A percentile compares a stretch with the other conserved stretches of the same genome.
These are phyloP conservation scores for Meloidogyne floridensis DNA, from an alignment of 1,140 invertebrate species.

Conservation along the genomic window DNA sequence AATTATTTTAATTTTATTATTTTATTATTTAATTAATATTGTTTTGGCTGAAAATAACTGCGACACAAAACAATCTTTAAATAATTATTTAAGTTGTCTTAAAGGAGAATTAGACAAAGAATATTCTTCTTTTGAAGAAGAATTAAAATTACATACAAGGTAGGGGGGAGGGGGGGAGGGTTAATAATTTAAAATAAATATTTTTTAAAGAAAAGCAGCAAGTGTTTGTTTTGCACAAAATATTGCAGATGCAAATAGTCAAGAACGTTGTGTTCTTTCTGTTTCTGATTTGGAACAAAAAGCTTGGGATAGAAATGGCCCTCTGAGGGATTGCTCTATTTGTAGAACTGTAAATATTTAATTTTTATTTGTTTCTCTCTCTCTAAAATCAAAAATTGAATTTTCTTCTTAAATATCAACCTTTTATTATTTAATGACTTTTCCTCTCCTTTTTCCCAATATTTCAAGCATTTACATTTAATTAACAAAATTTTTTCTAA, in stretches of 20 bases:
- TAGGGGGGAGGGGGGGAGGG: slow-evolving; percentile 9
- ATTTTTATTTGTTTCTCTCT: too few relatives aligned
- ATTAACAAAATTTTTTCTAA: background rate
- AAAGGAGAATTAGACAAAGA: slow-evolving; percentile 58
- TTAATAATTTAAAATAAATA: too few relatives aligned
- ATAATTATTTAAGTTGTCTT: slow-evolving; percentile 60
- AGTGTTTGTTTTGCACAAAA: slow-evolving; percentile 59
- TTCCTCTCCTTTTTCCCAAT: too few relatives aligned
- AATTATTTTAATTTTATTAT: background rate
- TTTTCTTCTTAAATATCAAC: too few relatives aligned
- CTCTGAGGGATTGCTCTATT: slow-evolving; percentile 62
- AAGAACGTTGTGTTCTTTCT: slow-evolving; percentile 64
- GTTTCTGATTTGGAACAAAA: slow-evolving; percentile 58
- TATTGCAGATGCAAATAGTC: slow-evolving; percentile 61
- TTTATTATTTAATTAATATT: slow-evolving; percentile 1
- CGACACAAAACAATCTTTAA: slow-evolving; percentile 49
- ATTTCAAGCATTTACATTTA: too few relatives aligned
- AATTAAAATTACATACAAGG: slow-evolving; percentile 56
- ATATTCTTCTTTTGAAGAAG: slow-evolving; percentile 57
- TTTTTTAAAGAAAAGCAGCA: slow-evolving; percentile 52
- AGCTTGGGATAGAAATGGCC: slow-evolving; percentile 55
- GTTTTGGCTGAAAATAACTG: slow-evolving; percentile 20
- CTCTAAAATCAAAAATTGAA: too few relatives aligned
- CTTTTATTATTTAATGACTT: too few relatives aligned
- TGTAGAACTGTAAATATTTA: slow-evolving; percentile 52